Evolutionary conservation across 2,888 invertebrate species (phyloP).

Genomic region (Blastobasis adustella): DNA sequence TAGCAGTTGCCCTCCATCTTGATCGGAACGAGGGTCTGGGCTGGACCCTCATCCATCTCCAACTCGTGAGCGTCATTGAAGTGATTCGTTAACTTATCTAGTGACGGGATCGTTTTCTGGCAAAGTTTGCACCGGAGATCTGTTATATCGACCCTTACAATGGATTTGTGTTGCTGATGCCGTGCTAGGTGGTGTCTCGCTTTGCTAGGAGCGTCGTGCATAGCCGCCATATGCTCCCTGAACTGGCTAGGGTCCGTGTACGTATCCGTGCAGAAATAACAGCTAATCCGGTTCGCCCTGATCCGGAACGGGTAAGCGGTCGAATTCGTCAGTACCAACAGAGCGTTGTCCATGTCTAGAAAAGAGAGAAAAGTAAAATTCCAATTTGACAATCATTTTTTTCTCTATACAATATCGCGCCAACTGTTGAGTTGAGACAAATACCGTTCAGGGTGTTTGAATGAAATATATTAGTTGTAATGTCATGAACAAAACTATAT

Average conservation of each 20-base stretch:
- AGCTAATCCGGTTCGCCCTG: not conserved
- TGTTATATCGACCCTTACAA: slow-evolving; percentile 13
- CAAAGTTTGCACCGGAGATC: slow-evolving; percentile 14
- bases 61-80: slow-evolving; percentile 13
- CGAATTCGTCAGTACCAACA: not conserved
- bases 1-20: slow-evolving; percentile 11
- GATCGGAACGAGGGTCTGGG: slow-evolving; percentile 13
- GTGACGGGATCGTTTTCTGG: not conserved
- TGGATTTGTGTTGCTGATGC: no score
- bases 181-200: no score
- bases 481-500: no score
- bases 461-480: no score
- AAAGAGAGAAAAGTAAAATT: slow-evolving; percentile 13
- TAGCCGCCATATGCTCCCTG: not conserved
- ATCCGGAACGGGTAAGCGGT: not conserved
- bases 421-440: no score
- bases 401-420: no score
- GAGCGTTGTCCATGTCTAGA: slow-evolving; percentile 10
- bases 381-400: not conserved
- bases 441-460: no score
- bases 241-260: not conserved
- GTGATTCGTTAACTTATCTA: slow-evolving; percentile 14
- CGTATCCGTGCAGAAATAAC: not conserved
- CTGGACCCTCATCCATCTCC: slow-evolving; percentile 5
- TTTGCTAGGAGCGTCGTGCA: slow-evolving; percentile 4